Percentiles rank a stretch among this genome's conserved stretches.
Conservation (phyloP, 2,888 invertebrate genomes). For the Elmis aenea region DNA sequence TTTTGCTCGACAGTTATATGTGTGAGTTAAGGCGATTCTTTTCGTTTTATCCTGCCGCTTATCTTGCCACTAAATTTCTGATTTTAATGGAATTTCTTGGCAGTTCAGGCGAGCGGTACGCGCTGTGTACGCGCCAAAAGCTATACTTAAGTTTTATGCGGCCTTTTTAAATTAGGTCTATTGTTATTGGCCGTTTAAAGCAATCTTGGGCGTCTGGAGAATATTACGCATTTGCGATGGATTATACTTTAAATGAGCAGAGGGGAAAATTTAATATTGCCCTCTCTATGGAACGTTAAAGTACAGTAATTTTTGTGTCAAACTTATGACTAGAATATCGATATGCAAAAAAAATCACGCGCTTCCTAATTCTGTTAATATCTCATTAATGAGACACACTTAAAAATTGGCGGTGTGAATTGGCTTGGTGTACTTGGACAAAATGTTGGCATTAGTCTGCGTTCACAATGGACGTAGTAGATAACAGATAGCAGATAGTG, state of each 20-base stretch:
- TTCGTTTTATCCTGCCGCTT: constrained; percentile 48
- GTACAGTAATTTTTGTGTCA: too few relatives aligned
- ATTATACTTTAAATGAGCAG: constrained; percentile 33
- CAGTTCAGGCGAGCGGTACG: constrained; percentile 41
- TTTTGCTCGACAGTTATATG: constrained; percentile 45
- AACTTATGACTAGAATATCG: too few relatives aligned
- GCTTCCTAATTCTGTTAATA: too few relatives aligned
- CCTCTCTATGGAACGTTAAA: too few relatives aligned
- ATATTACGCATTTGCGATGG: constrained; percentile 41
- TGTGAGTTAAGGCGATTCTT: constrained; percentile 47
- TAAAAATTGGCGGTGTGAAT: too few relatives aligned
- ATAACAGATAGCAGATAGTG: too few relatives aligned
- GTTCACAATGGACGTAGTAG: too few relatives aligned
- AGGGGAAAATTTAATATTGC: constrained; percentile 35
- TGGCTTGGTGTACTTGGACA: too few relatives aligned
- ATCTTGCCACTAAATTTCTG: constrained; percentile 55
- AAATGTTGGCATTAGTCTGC: too few relatives aligned
- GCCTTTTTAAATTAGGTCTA: constrained; percentile 47
- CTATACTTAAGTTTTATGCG: constrained; percentile 43
- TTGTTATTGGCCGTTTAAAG: constrained; percentile 45
- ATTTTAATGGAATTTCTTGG: constrained; percentile 55
- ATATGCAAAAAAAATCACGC: too few relatives aligned
- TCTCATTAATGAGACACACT: too few relatives aligned
- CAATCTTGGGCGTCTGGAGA: constrained; percentile 41
- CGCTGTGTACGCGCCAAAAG: constrained; percentile 36